Base-by-base conservation (phyloP, 2,113 vertebrate genomes). In the Colossoma macropomum region DNA sequence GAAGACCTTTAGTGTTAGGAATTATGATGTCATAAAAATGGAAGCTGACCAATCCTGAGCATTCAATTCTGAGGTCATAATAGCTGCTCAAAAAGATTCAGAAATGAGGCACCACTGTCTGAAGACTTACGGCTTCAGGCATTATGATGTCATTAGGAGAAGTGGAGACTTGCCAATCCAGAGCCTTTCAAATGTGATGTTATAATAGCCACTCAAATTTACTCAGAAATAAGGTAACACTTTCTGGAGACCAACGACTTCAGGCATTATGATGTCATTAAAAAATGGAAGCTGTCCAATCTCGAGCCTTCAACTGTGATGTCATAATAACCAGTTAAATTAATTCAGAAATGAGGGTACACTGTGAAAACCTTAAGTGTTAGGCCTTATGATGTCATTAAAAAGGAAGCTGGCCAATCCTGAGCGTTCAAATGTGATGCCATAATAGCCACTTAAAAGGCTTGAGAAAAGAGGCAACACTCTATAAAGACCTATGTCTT, bases 81-180 rank as follows among this genome's bases (percentile, higher is more conserved):
- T 19, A 27, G n/a, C 11, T 10, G 9, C 38, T 63, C 13, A n/a
- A 25, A 63, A 25, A 13, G 25, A 62, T 25, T n/a, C 21, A 62
- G n/a, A 62, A 62, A 62, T 62, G n/a, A 25, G 25, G 60, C 28
- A 65, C 28, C 16, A 30, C 27, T 28, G 11, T 65, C 27, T 50
- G 11, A 50, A 15, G 45, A 50, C 71, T 68, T 28, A 41, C 38
- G 21, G 81, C 85, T 80, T 63, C 59, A 28, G 74, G 85, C 81
- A 8, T 48, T 59, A 28, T 73, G 72, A 86, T 81, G 85, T 84
- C 85, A 80, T 83, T 28, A 83, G 48, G 75, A 79, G 69, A 70
- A 82, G 62, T 28, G 17, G 80, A 4, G 77, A 54, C 60, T 27
- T 45, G 69, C 74, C 81, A 83, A 77, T 71, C 74, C 74, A 28